Evolutionary conservation across 2,888 invertebrate species (phyloP).

Genomic region (Calameuta idolon): DNA sequence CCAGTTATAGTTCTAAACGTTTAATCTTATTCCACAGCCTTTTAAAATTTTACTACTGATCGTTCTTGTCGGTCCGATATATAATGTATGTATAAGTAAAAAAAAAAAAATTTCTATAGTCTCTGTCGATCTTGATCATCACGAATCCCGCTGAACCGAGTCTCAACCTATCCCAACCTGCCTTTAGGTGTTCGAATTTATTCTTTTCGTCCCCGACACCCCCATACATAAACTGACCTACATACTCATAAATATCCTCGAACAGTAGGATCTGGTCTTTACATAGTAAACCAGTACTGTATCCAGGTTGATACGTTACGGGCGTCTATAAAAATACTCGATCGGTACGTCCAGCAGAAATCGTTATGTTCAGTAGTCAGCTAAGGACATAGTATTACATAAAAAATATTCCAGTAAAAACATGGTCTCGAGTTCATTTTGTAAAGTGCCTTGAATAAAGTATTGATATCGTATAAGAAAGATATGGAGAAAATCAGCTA

Average conservation of each 20-base stretch:
- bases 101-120: neutral
- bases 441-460: neutral
- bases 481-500: neutral
- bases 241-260: neutral
- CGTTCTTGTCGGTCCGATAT: too few relatives aligned
- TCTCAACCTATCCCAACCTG: neutral
- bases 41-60: too few relatives aligned
- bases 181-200: neutral
- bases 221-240: neutral
- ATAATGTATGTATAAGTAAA: neutral
- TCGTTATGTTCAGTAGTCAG: neutral
- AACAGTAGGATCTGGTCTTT: neutral
- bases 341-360: neutral
- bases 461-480: neutral
- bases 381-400: neutral
- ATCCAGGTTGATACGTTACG: neutral
- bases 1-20: too few relatives aligned
- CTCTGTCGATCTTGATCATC: neutral
- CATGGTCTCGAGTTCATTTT: neutral
- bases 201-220: neutral
- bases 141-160: neutral
- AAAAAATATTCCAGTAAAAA: neutral
- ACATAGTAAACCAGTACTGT: neutral
- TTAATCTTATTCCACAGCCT: too few relatives aligned
- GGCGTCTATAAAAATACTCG: neutral